Percentiles rank a stretch among this genome's conserved stretches.
These are phyloP conservation scores for Orius insidiosus DNA, from an alignment of 1,140 invertebrate species.

Conservation along the genomic window DNA sequence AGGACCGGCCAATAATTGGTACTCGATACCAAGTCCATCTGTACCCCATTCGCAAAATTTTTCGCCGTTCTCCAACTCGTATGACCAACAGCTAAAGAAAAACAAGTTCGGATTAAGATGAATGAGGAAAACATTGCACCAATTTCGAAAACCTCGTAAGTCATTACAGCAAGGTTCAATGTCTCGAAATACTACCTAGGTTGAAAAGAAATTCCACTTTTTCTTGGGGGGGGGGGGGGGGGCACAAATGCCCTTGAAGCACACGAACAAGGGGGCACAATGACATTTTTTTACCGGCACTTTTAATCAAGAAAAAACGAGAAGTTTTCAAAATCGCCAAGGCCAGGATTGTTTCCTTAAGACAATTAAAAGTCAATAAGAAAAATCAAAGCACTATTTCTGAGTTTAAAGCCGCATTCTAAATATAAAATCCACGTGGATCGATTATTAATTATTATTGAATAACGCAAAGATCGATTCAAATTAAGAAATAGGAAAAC, in stretches of 20 bases:
- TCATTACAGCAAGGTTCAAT: too few species aligned
- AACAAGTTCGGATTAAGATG: too few species aligned
- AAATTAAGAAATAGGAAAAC: too few species aligned
- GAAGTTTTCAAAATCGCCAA: neutral
- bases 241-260: neutral
- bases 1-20: conserved; percentile 81
- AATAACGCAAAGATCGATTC: too few species aligned
- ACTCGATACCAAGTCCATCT: conserved; percentile 78
- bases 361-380: neutral
- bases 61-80: conserved; percentile 44
- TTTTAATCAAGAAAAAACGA: neutral
- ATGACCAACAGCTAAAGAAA: conserved; percentile 41
- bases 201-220: too few species aligned
- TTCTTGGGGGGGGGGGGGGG: too few species aligned
- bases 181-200: too few species aligned
- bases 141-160: too few species aligned
- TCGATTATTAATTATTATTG: too few species aligned
- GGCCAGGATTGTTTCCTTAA: neutral
- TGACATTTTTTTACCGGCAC: neutral
- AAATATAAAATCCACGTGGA: too few species aligned
- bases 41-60: conserved; percentile 78
- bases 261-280: neutral
- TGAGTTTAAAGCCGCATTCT: too few species aligned
- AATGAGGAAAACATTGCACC: too few species aligned
- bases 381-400: neutral